phyloP scores from a whole-genome alignment of 2,113 vertebrate species.

The Hyperopisus bebe region DNA sequence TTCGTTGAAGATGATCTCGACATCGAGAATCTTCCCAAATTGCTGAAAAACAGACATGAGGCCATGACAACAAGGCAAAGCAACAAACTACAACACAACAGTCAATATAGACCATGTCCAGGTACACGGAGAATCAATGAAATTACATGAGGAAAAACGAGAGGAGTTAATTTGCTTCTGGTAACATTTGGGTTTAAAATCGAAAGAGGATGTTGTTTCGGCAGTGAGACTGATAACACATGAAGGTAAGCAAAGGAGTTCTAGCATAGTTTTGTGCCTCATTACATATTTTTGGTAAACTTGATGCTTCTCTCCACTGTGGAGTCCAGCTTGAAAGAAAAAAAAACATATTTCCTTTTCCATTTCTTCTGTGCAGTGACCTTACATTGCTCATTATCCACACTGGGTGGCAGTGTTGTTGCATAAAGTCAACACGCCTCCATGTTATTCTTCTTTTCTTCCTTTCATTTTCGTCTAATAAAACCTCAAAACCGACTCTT shows the following conservation, averaged over 20 bases:
- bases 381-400: background rate
- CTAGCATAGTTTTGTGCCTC: background rate
- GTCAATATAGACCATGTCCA: background rate
- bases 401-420: slow-evolving; percentile 18
- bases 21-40: slow-evolving; percentile 98
- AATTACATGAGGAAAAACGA: background rate
- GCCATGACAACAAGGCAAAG: slow-evolving; percentile 17
- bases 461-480: background rate
- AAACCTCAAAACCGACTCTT: background rate
- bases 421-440: background rate
- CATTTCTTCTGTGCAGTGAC: background rate
- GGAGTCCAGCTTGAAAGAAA: background rate
- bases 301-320: background rate
- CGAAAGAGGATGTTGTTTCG: background rate
- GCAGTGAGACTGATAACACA: background rate
- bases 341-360: background rate
- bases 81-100: background rate
- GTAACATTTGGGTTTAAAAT: background rate
- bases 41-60: slow-evolving; percentile 65
- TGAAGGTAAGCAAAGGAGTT: background rate
- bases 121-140: background rate
- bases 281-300: background rate
- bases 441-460: background rate
- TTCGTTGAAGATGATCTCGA: slow-evolving; percentile 99
- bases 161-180: background rate